These are phyloP conservation scores for Eidolon helvum DNA, from an alignment of 2,113 vertebrate genomes.

Conservation along the genomic window DNA sequence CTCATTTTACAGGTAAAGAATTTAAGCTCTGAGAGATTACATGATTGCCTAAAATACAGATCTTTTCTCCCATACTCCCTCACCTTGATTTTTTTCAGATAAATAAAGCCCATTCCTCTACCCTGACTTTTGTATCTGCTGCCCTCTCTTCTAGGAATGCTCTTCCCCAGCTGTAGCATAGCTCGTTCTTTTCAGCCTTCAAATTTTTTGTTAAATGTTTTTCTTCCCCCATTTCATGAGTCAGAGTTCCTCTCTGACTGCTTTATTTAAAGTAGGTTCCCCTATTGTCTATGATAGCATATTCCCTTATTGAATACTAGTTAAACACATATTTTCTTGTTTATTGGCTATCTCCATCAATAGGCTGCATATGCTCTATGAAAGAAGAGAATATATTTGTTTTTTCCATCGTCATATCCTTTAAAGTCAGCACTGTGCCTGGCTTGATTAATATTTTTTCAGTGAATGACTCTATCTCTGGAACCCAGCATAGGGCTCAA, in stretches of 20 bases:
- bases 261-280: not conserved
- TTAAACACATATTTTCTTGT: not conserved
- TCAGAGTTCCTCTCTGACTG: not conserved
- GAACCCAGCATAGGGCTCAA: not conserved
- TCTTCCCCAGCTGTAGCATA: not conserved
- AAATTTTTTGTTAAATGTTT: not conserved
- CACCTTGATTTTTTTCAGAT: not conserved
- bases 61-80: not conserved
- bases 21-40: not conserved
- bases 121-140: not conserved
- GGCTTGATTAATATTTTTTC: not conserved
- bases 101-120: not conserved
- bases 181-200: not conserved
- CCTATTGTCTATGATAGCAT: not conserved
- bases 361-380: not conserved
- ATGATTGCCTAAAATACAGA: not conserved
- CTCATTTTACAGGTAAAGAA: conserved; percentile 23
- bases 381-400: conserved; percentile 21
- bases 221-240: too few relatives aligned
- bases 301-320: not conserved
- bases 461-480: not conserved
- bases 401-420: not conserved
- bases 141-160: not conserved
- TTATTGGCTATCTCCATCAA: not conserved
- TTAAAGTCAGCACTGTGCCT: not conserved